Evolutionary conservation across 2,888 invertebrate genomes (phyloP).

Genomic region (Thera britannica): DNA sequence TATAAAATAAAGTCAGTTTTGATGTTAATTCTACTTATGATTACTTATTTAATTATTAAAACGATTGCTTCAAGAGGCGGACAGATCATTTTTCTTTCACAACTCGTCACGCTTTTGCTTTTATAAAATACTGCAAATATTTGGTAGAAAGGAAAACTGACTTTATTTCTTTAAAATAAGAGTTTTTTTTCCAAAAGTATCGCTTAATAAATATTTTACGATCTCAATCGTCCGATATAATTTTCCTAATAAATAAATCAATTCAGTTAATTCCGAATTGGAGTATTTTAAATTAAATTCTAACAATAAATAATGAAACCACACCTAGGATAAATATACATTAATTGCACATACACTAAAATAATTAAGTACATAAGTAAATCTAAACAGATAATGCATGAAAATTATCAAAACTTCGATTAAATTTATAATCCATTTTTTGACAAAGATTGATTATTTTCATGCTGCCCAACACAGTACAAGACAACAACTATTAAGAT

Average conservation of each 20-base stretch:
- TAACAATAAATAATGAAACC: conserved; percentile 66
- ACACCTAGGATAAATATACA: conserved; percentile 72
- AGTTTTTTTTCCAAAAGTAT: conserved; percentile 34
- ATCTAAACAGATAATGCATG: conserved; percentile 69
- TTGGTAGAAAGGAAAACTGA: conserved; percentile 22
- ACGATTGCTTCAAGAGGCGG: conserved; percentile 40
- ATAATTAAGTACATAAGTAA: conserved; percentile 59
- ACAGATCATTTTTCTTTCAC: conserved; percentile 24
- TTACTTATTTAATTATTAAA: conserved; percentile 17
- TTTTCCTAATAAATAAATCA: conserved; percentile 81
- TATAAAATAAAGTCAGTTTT: conserved; percentile 40
- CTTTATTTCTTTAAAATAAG: conserved; percentile 23
- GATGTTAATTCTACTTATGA: neutral
- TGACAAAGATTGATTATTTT: conserved; percentile 63
- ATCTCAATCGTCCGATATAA: conserved; percentile 63
- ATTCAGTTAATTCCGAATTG: conserved; percentile 58
- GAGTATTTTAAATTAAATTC: conserved; percentile 40
- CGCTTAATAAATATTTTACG: conserved; percentile 42
- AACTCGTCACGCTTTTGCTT: conserved; percentile 33
- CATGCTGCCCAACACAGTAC: conserved; percentile 72
- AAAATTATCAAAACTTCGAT: conserved; percentile 60
- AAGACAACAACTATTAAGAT: conserved; percentile 74
- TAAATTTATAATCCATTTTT: conserved; percentile 27
- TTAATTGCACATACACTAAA: conserved; percentile 80
- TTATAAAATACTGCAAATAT: conserved; percentile 9